A percentile compares a stretch with the other conserved stretches of the same genome.
These are phyloP conservation scores for Brachionus koreanus DNA, from an alignment of 1,140 invertebrate species.

Conservation along the genomic window DNA sequence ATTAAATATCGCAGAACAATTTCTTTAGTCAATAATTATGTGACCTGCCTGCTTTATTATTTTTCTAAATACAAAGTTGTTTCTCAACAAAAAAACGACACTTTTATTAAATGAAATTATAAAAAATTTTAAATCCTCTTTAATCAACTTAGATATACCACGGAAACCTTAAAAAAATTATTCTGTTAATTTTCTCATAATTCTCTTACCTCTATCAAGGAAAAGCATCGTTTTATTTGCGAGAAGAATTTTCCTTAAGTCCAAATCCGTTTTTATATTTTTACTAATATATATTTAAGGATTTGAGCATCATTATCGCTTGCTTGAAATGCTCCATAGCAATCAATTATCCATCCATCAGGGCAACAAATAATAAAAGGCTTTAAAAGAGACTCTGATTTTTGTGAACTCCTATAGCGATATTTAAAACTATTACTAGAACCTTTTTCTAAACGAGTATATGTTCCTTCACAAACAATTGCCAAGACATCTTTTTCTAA, in stretches of 20 bases:
- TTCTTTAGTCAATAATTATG: neutral
- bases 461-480: constrained; percentile 19
- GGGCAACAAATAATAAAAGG: constrained; percentile 12
- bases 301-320: neutral
- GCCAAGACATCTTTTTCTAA: neutral
- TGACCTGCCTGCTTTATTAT: neutral
- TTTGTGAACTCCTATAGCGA: neutral
- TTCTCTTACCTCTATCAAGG: constrained; percentile 4
- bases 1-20: neutral
- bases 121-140: neutral
- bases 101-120: neutral
- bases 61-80: neutral
- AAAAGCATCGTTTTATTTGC: neutral
- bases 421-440: constrained; percentile 17
- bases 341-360: constrained; percentile 9
- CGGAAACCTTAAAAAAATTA: neutral
- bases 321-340: constrained; percentile 17
- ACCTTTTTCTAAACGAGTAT: constrained; percentile 16
- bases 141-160: neutral
- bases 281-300: constrained; percentile 10
- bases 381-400: neutral
- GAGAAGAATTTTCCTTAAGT: neutral
- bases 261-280: neutral
- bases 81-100: constrained; percentile 30
- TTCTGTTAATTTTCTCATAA: neutral